Conservation (phyloP, 2,113 vertebrate species). For the Nyctereutes procyonoides region DNA sequence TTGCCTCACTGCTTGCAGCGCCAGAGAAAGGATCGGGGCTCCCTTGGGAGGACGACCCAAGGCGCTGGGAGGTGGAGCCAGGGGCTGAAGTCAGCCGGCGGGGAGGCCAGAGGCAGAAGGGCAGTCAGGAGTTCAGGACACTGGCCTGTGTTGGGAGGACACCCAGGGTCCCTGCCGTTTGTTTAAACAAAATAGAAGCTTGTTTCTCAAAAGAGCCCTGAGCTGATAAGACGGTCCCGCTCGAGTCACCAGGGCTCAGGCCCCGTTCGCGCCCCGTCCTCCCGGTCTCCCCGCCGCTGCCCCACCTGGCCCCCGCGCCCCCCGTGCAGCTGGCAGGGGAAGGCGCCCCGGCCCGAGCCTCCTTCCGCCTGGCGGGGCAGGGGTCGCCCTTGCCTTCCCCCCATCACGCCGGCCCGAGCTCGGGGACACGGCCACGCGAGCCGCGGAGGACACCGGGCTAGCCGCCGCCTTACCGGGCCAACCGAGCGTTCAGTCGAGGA, state of each 20-base stretch:
- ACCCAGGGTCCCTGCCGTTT: neutral
- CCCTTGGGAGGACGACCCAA: neutral
- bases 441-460: no score
- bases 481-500: no score
- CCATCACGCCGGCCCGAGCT: no score
- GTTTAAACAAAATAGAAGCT: neutral
- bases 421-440: no score
- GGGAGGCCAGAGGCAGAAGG: neutral
- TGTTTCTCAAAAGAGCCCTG: constrained; percentile 29
- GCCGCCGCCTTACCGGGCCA: no score
- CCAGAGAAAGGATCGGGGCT: neutral
- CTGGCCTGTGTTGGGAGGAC: no score
- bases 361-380: no score
- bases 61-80: neutral
- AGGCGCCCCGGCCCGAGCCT: no score
- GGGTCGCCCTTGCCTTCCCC: no score
- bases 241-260: neutral
- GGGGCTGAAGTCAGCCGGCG: neutral
- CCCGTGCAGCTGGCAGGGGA: no score
- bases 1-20: neutral
- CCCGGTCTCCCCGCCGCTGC: no score
- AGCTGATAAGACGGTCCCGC: neutral
- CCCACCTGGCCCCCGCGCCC: no score
- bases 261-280: neutral
- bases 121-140: neutral